A percentile compares a stretch with the other conserved stretches of the same genome.
Evolutionary conservation across 2,888 invertebrate genomes (phyloP).

Genomic region (Metopia argyrocephala): DNA sequence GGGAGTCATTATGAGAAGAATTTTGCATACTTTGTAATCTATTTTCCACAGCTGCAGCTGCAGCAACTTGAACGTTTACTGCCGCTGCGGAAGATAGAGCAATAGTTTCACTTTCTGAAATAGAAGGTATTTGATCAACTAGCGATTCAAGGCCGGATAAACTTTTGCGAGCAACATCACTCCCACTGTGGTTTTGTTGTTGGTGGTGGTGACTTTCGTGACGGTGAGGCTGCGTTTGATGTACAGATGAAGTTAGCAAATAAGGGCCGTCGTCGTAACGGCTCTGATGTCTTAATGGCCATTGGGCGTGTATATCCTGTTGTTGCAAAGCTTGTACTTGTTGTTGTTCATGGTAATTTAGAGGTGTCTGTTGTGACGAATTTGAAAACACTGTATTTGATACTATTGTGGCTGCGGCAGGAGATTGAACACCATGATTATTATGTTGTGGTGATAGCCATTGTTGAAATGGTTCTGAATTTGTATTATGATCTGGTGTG

Average conservation of each 20-base stretch:
- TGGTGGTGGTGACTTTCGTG: conserved; percentile 40
- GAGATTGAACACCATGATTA: conserved; percentile 62
- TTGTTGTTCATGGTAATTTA: conserved; percentile 57
- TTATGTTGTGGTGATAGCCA: conserved; percentile 60
- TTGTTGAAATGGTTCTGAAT: conserved; percentile 55
- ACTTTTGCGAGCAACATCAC: conserved; percentile 90
- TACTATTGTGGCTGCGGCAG: conserved; percentile 69
- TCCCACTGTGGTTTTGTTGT: conserved; percentile 15
- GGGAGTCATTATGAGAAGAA: conserved; percentile 20
- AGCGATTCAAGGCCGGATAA: conserved; percentile 92
- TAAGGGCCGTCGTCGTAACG: conserved; percentile 83
- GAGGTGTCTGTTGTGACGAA: conserved; percentile 49
- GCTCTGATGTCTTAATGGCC: conserved; percentile 63
- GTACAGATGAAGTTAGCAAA: conserved; percentile 77
- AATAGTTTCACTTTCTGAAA: conserved; percentile 84
- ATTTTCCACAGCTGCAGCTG: conserved; percentile 68
- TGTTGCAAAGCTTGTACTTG: conserved; percentile 58
- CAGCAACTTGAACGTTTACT: conserved; percentile 68
- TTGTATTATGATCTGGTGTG: conserved; percentile 56
- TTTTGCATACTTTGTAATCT: conserved; percentile 69
- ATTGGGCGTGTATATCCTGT: conserved; percentile 52
- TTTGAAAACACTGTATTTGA: conserved; percentile 47
- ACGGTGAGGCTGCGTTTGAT: conserved; percentile 45
- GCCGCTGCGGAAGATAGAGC: conserved; percentile 66
- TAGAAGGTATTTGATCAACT: conserved; percentile 94